These are phyloP conservation scores for Tautogolabrus adspersus DNA, from an alignment of 2,113 vertebrate species.

Conservation along the genomic window DNA sequence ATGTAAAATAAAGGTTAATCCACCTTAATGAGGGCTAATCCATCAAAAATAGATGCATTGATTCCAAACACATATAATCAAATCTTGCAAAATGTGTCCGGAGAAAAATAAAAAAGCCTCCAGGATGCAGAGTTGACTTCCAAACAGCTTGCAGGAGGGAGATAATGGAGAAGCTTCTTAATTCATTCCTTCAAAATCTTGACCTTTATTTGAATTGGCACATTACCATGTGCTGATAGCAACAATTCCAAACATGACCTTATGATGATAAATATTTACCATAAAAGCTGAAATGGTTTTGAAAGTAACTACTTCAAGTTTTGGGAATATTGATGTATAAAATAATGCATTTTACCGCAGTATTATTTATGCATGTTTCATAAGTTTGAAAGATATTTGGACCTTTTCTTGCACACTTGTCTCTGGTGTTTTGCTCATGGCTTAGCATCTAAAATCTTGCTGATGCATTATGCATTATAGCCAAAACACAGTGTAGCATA, in stretches of 20 bases:
- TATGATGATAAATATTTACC: slow-evolving; percentile 57
- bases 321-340: not conserved
- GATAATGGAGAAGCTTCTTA: slow-evolving; percentile 49
- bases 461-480: too few relatives aligned
- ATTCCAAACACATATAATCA: slow-evolving; percentile 11
- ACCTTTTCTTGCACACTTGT: too few relatives aligned
- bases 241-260: slow-evolving; percentile 63
- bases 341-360: not conserved
- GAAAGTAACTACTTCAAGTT: slow-evolving; percentile 29
- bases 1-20: slow-evolving; percentile 49
- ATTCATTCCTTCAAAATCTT: slow-evolving; percentile 67
- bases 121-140: slow-evolving; percentile 29
- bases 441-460: too few relatives aligned
- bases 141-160: slow-evolving; percentile 41
- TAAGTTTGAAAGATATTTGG: not conserved
- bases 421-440: too few relatives aligned
- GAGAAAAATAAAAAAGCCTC: slow-evolving; percentile 22
- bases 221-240: slow-evolving; percentile 59
- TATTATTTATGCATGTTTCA: not conserved
- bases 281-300: slow-evolving; percentile 42
- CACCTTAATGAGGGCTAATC: slow-evolving; percentile 36
- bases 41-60: slow-evolving; percentile 19
- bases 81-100: slow-evolving; percentile 25
- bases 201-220: slow-evolving; percentile 70
- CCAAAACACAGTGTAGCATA: too few relatives aligned